Base-by-base conservation (phyloP, 2,888 invertebrate species). In the Orthosia cruda region DNA sequence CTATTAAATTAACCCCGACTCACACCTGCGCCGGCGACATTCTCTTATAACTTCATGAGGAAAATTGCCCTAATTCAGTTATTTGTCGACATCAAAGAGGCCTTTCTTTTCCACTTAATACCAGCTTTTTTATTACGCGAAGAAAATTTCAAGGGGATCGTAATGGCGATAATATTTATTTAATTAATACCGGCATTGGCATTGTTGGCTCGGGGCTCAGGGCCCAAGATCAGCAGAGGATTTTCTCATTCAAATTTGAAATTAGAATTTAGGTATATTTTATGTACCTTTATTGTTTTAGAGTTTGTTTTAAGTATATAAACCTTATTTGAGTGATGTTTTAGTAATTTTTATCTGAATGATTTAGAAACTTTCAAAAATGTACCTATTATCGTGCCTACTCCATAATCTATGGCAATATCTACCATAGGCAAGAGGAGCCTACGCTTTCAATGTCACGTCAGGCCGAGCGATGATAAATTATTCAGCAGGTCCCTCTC, bases 61-160 rank as follows among this genome's bases (percentile, higher is more conserved):
- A 82, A 75, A 80, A 83, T 79, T 78, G 69, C 67, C 71, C n/a
- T 83, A 83, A 82, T 83, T 82, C 66, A 69, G 74, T 82, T 83
- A 80, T 82, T 83, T 83, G 83, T 83, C 32, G 65, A 50, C 80
- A 74, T 74, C 74, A 79, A 68, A 71, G 23, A 55, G 79, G 57
- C 70, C 68, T 68, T 64, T 68, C 59, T 78, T 74, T 32, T 65
- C 66, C 59, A 62, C 45, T 74, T 54, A 63, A 79, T 79, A 64
- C 67, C 52, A n/a, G 20, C 66, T 58, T 74, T 77, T 74, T 79
- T 79, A 74, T 78, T 67, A 61, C 9, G 49, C 55, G 16, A 69
- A 20, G 62, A 55, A 55, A 66, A 63, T 83, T 81, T 82, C 52
- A 66, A 63, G 49, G 18, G 47, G 61, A 54, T 20, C 13, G 47